Evolutionary conservation across 2,113 vertebrate species (phyloP).

Genomic region (Limanda limanda): DNA sequence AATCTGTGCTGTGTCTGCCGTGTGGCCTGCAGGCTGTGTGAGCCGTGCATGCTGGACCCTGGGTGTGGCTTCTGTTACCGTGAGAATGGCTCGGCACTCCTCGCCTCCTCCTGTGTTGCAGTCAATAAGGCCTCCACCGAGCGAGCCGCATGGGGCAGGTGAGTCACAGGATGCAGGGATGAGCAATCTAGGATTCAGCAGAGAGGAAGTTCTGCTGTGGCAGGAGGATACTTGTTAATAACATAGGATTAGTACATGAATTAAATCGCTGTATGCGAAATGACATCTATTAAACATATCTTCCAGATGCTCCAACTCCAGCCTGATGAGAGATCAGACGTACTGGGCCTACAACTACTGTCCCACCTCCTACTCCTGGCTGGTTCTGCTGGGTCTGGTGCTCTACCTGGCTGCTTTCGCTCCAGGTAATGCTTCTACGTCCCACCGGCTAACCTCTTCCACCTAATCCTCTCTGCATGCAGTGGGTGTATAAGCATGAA

Average conservation of each 20-base stretch:
- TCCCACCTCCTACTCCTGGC: slow-evolving; percentile 94
- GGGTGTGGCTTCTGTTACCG: slow-evolving; percentile 96
- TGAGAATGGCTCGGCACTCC: slow-evolving; percentile 87
- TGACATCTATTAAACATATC: not conserved
- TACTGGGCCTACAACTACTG: slow-evolving; percentile 99
- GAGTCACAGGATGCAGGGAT: slow-evolving; percentile 70
- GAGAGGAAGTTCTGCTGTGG: not conserved
- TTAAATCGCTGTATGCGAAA: not conserved
- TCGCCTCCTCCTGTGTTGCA: slow-evolving; percentile 90
- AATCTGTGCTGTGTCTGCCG: not conserved
- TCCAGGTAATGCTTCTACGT: slow-evolving; percentile 83
- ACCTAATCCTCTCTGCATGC: not conserved
- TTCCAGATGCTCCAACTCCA: slow-evolving; percentile 91
- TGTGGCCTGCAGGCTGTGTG: slow-evolving; percentile 85
- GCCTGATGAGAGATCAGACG: slow-evolving; percentile 82
- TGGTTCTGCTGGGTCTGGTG: slow-evolving; percentile 91
- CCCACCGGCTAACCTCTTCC: too few relatives aligned
- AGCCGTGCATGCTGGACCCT: slow-evolving; percentile 96
- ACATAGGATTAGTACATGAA: too few relatives aligned
- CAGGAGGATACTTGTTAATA: not conserved
- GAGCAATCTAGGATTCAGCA: not conserved
- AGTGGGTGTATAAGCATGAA: not conserved
- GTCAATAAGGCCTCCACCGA: slow-evolving; percentile 88
- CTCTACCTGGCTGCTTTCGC: slow-evolving; percentile 94
- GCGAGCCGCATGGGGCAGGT: slow-evolving; percentile 97